Conservation (phyloP, 2,113 vertebrate genomes). For the Syngnathus typhle region DNA sequence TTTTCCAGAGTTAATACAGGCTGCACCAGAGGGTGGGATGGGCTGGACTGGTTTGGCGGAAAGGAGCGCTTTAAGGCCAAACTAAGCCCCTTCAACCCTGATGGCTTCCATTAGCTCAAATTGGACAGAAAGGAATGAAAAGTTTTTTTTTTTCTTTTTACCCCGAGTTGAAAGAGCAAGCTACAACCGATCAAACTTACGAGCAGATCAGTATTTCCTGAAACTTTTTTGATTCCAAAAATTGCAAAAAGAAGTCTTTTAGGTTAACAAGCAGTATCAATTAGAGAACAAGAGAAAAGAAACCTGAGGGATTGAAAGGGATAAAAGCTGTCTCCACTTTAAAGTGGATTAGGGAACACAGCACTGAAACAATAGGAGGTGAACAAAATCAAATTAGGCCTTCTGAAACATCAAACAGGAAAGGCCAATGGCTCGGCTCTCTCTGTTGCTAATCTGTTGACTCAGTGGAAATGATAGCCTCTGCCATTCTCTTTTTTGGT, state of each 20-base stretch:
- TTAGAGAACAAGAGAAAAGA: conserved; percentile 9
- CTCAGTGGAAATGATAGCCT: conserved; percentile 27
- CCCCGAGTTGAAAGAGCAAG: background rate
- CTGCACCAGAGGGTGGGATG: conserved; percentile 48
- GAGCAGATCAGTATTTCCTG: background rate
- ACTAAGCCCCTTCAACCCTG: conserved; percentile 45
- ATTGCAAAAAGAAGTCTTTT: background rate
- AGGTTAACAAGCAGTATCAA: background rate
- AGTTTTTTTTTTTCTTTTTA: too few relatives aligned
- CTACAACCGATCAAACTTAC: too few relatives aligned
- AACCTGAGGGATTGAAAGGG: conserved; percentile 33
- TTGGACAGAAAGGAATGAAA: conserved; percentile 19
- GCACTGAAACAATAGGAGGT: conserved; percentile 79
- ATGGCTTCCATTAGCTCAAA: conserved; percentile 48
- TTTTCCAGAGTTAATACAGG: conserved; percentile 60
- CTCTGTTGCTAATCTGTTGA: conserved; percentile 74
- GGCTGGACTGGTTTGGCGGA: conserved; percentile 52
- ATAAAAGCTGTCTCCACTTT: conserved; percentile 76
- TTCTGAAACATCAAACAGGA: conserved; percentile 73
- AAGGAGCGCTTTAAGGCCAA: conserved; percentile 66
- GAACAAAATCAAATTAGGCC: conserved; percentile 76
- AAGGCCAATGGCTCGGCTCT: conserved; percentile 69
- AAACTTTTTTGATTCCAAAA: background rate
- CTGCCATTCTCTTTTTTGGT: background rate
- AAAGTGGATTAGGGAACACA: conserved; percentile 77